Conservation (phyloP, 2,888 invertebrate species). For the Ophion ventricosus region DNA sequence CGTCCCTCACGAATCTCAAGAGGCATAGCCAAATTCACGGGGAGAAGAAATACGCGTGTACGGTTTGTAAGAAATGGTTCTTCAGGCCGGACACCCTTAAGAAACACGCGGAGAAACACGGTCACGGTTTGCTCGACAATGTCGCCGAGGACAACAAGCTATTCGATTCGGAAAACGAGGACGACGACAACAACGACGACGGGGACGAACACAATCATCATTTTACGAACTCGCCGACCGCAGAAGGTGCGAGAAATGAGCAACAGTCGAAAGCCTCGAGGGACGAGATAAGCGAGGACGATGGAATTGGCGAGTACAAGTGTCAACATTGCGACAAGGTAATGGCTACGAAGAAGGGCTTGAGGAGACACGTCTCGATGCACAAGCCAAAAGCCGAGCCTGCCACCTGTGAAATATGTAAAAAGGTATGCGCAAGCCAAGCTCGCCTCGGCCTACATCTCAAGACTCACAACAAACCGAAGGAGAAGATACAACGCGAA, state of each 20-base stretch:
- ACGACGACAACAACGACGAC: slow-evolving; percentile 71
- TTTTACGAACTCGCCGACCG: slow-evolving; percentile 65
- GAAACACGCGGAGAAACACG: slow-evolving; percentile 82
- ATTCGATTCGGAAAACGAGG: slow-evolving; percentile 80
- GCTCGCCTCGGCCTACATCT: slow-evolving; percentile 80
- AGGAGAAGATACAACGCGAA: slow-evolving; percentile 81
- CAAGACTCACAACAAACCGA: slow-evolving; percentile 81
- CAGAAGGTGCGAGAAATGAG: slow-evolving; percentile 22
- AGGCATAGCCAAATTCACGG: slow-evolving; percentile 80
- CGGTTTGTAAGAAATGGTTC: slow-evolving; percentile 82
- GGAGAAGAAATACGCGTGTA: slow-evolving; percentile 82
- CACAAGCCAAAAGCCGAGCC: slow-evolving; percentile 82
- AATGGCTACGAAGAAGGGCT: slow-evolving; percentile 82
- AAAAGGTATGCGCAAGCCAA: slow-evolving; percentile 81
- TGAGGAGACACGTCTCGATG: slow-evolving; percentile 81
- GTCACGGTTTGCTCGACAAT: slow-evolving; percentile 81
- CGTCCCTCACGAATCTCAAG: slow-evolving; percentile 80
- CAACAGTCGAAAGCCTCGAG: slow-evolving; percentile 28
- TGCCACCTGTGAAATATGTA: slow-evolving; percentile 80
- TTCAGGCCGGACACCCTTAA: slow-evolving; percentile 81
- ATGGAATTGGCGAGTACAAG: slow-evolving; percentile 78
- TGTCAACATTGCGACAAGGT: slow-evolving; percentile 82
- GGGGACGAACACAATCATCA: slow-evolving; percentile 70
- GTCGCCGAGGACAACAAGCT: slow-evolving; percentile 80
- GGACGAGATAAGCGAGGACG: slow-evolving; percentile 67